Evolutionary conservation across 2,113 vertebrate genomes (phyloP), one percentile per base, ranked within the genome.

Genomic region (Oncorhynchus mykiss): DNA sequence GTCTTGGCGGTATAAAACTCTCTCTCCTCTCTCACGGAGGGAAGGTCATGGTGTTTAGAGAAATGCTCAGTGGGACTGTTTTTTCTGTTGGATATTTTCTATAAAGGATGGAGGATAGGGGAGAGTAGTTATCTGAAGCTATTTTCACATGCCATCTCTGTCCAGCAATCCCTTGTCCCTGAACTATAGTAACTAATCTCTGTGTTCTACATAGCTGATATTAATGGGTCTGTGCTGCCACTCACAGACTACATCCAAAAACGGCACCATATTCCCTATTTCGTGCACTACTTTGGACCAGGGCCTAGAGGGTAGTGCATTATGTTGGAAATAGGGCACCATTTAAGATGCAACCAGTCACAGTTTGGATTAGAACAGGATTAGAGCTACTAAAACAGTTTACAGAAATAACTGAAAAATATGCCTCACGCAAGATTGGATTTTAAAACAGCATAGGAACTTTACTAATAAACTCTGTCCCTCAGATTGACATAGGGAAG

Each of bases 1-100:
- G 67, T 34, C 67, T 39, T n/a, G 31, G 31, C 39, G 67, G 67
- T 8, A n/a, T 72, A 18, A 25, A 62, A 67, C 60, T 71, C 62
- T 73, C 29, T 39, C 29, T 45, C 69, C 74, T 71, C 71, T 71
- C 65, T 77, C 45, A 6, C 72, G 57, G 57, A 7, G 65, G 51
- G 70, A 29, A 39, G 22, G 70, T 78, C 79, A 78, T 24, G 20
- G 22, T 49, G 70, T 67, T 24, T 13, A 25, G 24, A 69, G 39
- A 31, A 75, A 76, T 72, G 51, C 82, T 72, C 78, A 0, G 73
- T 45, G 39, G 0, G 73, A 39, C 31, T 68, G 77, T 83, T 79
- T 27, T 34, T 74, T 57, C 57, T 75, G 70, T 67, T 84, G 83
- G 76, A 72, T 72, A 74, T 76, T 78, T 78, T 82, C 82, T 77